Evolutionary conservation across 2,797 vertebrate species (phyloP).

Genomic region (Varecia variegata): DNA sequence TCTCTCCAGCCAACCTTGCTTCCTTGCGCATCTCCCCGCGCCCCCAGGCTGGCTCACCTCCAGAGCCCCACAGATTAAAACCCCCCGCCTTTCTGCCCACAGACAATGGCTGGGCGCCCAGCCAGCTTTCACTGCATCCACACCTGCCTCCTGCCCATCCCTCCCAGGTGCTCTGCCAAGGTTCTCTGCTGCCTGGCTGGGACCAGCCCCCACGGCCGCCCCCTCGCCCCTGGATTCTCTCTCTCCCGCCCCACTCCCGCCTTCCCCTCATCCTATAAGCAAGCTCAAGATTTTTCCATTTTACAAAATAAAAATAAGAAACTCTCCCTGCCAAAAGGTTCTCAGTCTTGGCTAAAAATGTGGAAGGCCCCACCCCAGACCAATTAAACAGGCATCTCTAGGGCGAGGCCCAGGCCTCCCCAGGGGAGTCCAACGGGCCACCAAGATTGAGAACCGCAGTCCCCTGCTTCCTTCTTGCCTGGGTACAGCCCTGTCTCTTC

Average conservation of each 20-base stretch:
- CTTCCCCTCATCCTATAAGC: background rate
- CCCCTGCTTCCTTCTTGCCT: background rate
- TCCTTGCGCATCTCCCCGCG: background rate
- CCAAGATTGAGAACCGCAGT: background rate
- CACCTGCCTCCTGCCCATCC: fast-evolving
- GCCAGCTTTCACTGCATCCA: background rate
- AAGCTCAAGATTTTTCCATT: background rate
- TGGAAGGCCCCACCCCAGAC: background rate
- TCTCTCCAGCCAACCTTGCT: fast-evolving
- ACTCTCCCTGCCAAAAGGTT: background rate
- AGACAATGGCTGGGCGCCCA: background rate
- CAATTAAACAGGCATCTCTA: background rate
- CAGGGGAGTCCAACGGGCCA: fast-evolving
- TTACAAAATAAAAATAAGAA: background rate
- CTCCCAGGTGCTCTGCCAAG: background rate
- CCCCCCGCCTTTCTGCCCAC: background rate
- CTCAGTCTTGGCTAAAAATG: background rate
- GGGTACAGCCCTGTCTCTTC: background rate
- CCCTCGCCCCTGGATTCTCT: background rate
- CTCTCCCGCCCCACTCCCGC: background rate
- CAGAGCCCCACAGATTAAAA: background rate
- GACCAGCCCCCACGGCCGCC: background rate
- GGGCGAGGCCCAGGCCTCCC: background rate
- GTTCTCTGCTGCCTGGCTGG: background rate
- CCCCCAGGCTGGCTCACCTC: background rate